Evolutionary conservation across 2,797 vertebrate genomes (phyloP).

Genomic region (Fistularia commersonii): DNA sequence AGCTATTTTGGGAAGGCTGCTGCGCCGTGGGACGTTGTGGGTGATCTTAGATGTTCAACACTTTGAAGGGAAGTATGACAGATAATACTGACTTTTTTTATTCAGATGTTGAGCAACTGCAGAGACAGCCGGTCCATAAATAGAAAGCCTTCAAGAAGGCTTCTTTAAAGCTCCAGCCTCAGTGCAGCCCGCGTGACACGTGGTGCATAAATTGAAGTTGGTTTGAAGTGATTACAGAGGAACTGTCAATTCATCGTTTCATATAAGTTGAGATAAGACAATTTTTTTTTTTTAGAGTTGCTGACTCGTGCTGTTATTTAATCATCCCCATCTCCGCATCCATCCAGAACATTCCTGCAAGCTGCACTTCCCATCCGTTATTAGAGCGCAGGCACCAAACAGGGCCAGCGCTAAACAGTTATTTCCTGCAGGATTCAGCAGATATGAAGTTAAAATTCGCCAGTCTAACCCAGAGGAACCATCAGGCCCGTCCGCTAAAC

Average conservation of each 20-base stretch:
- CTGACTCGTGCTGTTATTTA: constrained; percentile 48
- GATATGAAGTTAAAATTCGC: not conserved
- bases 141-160: constrained; percentile 26
- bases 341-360: constrained; percentile 26
- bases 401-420: constrained; percentile 17
- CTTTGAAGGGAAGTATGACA: constrained; percentile 47
- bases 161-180: constrained; percentile 27
- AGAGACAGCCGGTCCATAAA: constrained; percentile 41
- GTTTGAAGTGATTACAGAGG: constrained; percentile 22
- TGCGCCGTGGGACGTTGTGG: constrained; percentile 54
- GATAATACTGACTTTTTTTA: constrained; percentile 33
- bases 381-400: constrained; percentile 32
- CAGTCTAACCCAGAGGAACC: not conserved
- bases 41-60: constrained; percentile 54
- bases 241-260: constrained; percentile 50
- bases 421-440: constrained; percentile 1
- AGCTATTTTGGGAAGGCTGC: constrained; percentile 54
- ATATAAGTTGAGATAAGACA: constrained; percentile 32
- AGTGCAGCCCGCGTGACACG: constrained; percentile 19
- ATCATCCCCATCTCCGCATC: constrained; percentile 21
- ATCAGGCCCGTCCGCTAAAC: too few species aligned
- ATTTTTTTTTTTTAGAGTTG: constrained; percentile 24
- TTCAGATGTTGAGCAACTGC: constrained; percentile 43
- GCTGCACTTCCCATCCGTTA: constrained; percentile 34
- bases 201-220: constrained; percentile 22